phyloP scores from a whole-genome alignment of 2,888 invertebrate species.

The Rosalia funebris region DNA sequence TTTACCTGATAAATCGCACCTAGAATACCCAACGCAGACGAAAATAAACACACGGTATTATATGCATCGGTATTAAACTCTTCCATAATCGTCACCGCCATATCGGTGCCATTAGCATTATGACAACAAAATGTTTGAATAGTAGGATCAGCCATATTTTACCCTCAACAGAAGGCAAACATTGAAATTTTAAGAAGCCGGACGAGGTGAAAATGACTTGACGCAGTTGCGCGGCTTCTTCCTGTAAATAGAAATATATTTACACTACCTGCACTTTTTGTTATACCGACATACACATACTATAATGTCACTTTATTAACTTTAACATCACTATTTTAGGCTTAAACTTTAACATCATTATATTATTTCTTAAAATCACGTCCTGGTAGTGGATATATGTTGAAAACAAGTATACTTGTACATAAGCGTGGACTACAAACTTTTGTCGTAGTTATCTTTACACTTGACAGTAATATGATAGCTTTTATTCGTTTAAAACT shows the following conservation, averaged over 20 bases:
- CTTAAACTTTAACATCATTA: no score
- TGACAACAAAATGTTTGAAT: conserved; percentile 86
- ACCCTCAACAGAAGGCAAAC: neutral
- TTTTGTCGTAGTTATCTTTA: conserved; percentile 30
- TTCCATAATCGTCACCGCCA: conserved; percentile 73
- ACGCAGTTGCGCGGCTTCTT: conserved; percentile 18
- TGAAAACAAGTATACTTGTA: no score
- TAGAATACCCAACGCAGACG: conserved; percentile 77
- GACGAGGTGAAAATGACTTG: conserved; percentile 13
- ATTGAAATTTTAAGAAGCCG: conserved; percentile 22
- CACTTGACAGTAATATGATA: conserved; percentile 32
- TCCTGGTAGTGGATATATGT: no score
- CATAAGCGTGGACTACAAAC: conserved; percentile 4
- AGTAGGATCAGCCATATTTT: conserved; percentile 80
- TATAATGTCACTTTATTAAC: no score
- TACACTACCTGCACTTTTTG: no score
- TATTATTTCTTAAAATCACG: no score
- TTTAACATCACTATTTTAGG: no score
- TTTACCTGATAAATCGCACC: conserved; percentile 82
- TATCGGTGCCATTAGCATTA: conserved; percentile 71
- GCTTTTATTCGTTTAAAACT: neutral
- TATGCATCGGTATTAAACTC: conserved; percentile 81
- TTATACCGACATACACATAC: no score
- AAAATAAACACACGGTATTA: conserved; percentile 78
- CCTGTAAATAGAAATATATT: no score